A percentile compares a stretch with the other conserved stretches of the same genome.
phyloP scores from a whole-genome alignment of 1,140 invertebrate species.

The Calephelis virginiensis region DNA sequence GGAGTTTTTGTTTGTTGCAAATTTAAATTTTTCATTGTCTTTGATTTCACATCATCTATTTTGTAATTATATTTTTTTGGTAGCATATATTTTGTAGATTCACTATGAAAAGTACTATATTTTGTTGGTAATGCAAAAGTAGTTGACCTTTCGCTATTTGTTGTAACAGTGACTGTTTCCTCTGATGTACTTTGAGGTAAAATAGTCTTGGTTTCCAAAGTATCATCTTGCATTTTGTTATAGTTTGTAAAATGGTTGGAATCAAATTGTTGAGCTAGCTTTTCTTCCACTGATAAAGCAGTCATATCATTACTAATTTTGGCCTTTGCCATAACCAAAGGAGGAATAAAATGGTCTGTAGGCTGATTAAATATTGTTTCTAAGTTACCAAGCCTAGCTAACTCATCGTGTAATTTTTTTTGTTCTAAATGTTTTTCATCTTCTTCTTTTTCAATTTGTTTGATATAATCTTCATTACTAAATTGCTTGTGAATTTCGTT shows the following conservation, averaged over 20 bases:
- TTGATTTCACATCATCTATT: slow-evolving; percentile 36
- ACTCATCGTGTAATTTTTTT: slow-evolving; percentile 62
- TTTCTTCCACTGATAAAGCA: slow-evolving; percentile 71
- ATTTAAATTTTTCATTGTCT: slow-evolving; percentile 28
- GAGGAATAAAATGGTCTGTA: slow-evolving; percentile 75
- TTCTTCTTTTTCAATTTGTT: slow-evolving; percentile 53
- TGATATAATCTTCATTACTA: neutral
- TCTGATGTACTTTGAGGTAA: slow-evolving; percentile 16
- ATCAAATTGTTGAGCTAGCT: slow-evolving; percentile 66
- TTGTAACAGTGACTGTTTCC: slow-evolving; percentile 17
- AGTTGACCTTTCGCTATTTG: slow-evolving; percentile 29
- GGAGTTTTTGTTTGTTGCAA: slow-evolving; percentile 14
- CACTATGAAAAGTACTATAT: neutral
- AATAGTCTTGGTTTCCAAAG: slow-evolving; percentile 23
- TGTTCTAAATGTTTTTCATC: slow-evolving; percentile 62
- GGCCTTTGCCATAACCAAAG: slow-evolving; percentile 76
- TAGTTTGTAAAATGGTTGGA: slow-evolving; percentile 46
- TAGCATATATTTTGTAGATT: slow-evolving; percentile 35
- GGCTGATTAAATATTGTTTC: slow-evolving; percentile 74
- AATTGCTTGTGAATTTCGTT: slow-evolving; percentile 41
- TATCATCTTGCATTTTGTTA: slow-evolving; percentile 33
- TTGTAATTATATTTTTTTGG: slow-evolving; percentile 65
- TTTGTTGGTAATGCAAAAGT: neutral
- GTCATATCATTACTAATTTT: slow-evolving; percentile 75
- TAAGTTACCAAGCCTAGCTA: slow-evolving; percentile 58